Base-by-base conservation (phyloP, 2,888 invertebrate species). In the Azorinus chamasolen region DNA sequence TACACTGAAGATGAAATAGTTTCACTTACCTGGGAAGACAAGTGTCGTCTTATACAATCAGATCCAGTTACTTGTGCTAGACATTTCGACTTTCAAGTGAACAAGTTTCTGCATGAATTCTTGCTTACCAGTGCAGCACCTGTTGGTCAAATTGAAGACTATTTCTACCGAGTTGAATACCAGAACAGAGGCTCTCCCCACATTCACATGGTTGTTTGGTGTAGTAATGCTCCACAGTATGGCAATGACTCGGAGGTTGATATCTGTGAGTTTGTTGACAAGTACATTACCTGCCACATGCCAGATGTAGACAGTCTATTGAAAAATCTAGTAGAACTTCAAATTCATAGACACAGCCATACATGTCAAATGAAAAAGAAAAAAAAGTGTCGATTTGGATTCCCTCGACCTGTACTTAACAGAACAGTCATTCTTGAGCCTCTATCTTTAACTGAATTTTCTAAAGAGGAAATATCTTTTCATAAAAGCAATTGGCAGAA, bases 111-210 rank as follows among this genome's bases (percentile, higher is more conserved):
- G 1, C 25, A 41, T 22, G 22, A 64, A 16, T 54, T 83, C 20
- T 10, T 79, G 14, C n/a, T 69, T n/a, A 5, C 25, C 20, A 32
- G 43, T 10, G 22, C 41, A 1, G 14, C 63, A n/a, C 83, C 83
- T 20, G 12, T 84, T 6, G 74, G 79, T 37, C 27, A 81, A 63
- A 55, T 79, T 1, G 20, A 45, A 20, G 82, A 85, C 51, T 80
- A 59, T 25, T 85, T 80, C 10, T 81, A 76, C 32, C 51, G 74
- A 57, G 68, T 84, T 0, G 70, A 58, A 24, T 82, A 76, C 37
- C 79, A 76, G 24, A 77, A 78, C 6, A 37, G 77, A 12, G 78
- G 82, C 12, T 79, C 74, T n/a, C 82, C 83, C 2, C 83, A 81
- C 70, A 51, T 75, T 14, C 80, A 84, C 43, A 64, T 70, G 54